Evolutionary conservation across 1,140 invertebrate genomes (phyloP).

Genomic region (Formica selysi): DNA sequence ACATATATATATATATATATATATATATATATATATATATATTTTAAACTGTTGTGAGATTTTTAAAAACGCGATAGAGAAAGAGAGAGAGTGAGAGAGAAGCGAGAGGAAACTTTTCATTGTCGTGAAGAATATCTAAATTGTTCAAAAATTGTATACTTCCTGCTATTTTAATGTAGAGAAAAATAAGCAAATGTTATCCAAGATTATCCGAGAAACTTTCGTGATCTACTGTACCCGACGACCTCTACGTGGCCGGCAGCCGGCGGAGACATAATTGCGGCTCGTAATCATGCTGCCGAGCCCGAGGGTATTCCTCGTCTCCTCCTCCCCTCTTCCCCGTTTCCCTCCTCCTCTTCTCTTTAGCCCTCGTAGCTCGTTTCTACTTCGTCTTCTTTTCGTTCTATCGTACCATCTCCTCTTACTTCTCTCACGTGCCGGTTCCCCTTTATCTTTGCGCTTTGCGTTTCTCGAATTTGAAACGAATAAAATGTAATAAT

Average conservation of each 20-base stretch:
- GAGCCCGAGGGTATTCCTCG: constrained; percentile 74
- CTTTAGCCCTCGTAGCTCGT: constrained; percentile 41
- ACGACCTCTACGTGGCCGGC: constrained; percentile 81
- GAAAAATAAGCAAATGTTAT: not conserved
- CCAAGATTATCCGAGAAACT: constrained; percentile 65
- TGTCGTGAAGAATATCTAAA: not conserved
- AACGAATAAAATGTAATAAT: constrained; percentile 46
- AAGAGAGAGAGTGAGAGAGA: no score
- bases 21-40: no score
- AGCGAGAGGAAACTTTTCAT: not conserved
- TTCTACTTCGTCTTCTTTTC: constrained; percentile 57
- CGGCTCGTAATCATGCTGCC: constrained; percentile 82
- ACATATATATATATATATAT: no score
- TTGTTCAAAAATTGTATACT: not conserved
- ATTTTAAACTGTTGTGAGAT: no score
- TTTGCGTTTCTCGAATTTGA: constrained; percentile 42
- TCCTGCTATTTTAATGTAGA: not conserved
- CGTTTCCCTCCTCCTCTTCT: constrained; percentile 2
- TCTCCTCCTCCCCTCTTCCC: constrained; percentile 52
- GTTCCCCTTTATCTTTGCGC: constrained; percentile 20
- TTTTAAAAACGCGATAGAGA: no score
- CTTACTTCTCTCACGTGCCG: constrained; percentile 36
- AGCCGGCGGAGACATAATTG: constrained; percentile 84
- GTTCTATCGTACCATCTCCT: constrained; percentile 44
- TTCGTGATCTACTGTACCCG: constrained; percentile 79